Conservation (phyloP, 2,888 invertebrate species). For the Scaptomyza parva region DNA sequence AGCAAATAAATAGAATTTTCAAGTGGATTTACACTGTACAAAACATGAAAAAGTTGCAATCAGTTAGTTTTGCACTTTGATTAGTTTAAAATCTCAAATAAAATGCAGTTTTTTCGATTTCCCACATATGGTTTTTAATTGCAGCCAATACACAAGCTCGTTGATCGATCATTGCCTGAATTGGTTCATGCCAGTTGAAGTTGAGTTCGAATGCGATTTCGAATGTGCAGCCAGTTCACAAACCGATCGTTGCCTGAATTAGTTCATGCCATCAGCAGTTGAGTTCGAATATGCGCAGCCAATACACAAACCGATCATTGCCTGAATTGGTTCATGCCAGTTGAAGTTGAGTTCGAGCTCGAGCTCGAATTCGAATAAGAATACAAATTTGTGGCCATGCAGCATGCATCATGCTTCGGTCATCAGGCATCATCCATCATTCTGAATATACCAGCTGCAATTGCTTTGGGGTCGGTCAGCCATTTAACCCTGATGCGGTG, state of each 20-base stretch:
- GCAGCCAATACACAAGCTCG: not conserved
- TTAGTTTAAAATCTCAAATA: no score
- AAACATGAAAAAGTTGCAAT: no score
- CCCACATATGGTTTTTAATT: no score
- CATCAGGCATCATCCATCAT: constrained; percentile 22
- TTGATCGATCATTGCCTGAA: constrained; percentile 1
- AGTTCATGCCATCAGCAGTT: no score
- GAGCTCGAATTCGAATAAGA: not conserved
- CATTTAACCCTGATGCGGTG: constrained; percentile 12
- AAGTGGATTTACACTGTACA: no score
- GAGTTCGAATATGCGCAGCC: no score
- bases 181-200: not conserved
- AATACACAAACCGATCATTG: not conserved
- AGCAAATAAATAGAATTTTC: no score
- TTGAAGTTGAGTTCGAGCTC: not conserved
- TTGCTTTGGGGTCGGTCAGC: not conserved
- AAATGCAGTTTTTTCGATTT: no score
- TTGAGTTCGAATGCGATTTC: not conserved
- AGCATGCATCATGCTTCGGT: constrained; percentile 1
- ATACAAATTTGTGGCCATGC: no score
- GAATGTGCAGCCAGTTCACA: no score
- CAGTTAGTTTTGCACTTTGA: no score
- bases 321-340: not conserved
- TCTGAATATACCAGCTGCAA: constrained; percentile 19
- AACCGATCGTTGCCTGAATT: no score